Evolutionary conservation across 2,888 invertebrate species (phyloP).

Genomic region (Hydraecia micacea): DNA sequence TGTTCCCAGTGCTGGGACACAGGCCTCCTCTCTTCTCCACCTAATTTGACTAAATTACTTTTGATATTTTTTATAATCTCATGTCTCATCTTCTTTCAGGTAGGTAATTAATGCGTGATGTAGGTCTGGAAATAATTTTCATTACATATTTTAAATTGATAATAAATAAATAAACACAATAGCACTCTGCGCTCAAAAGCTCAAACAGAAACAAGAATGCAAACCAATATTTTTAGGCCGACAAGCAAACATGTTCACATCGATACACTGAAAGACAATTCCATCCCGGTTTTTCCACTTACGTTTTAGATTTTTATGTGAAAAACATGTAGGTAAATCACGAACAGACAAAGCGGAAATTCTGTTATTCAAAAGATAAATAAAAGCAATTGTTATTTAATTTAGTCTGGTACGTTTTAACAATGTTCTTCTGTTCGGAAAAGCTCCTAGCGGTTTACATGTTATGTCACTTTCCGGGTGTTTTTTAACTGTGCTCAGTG

Average conservation of each 20-base stretch:
- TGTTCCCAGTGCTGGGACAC: too few species aligned
- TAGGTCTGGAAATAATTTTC: not conserved
- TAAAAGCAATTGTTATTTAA: slow-evolving; percentile 25
- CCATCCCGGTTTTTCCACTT: slow-evolving; percentile 22
- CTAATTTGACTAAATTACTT: not conserved
- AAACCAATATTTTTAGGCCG: slow-evolving; percentile 31
- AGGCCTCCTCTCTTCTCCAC: too few species aligned
- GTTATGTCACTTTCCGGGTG: not conserved
- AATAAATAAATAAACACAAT: not conserved
- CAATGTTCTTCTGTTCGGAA: slow-evolving; percentile 6
- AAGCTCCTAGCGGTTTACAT: not conserved
- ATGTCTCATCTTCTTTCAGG: not conserved
- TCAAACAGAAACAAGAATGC: slow-evolving; percentile 17
- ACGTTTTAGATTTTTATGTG: slow-evolving; percentile 26
- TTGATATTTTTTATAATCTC: not conserved
- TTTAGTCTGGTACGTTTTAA: not conserved
- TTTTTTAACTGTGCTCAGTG: not conserved
- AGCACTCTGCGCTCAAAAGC: not conserved
- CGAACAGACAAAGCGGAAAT: not conserved
- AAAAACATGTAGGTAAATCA: slow-evolving; percentile 32
- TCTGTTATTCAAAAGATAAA: slow-evolving; percentile 24
- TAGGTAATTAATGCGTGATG: not conserved
- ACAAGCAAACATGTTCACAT: slow-evolving; percentile 27
- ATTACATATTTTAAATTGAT: not conserved
- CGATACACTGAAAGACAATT: slow-evolving; percentile 46